These are phyloP conservation scores for Pogona vitticeps DNA, from an alignment of 2,113 vertebrate genomes.

Conservation along the genomic window DNA sequence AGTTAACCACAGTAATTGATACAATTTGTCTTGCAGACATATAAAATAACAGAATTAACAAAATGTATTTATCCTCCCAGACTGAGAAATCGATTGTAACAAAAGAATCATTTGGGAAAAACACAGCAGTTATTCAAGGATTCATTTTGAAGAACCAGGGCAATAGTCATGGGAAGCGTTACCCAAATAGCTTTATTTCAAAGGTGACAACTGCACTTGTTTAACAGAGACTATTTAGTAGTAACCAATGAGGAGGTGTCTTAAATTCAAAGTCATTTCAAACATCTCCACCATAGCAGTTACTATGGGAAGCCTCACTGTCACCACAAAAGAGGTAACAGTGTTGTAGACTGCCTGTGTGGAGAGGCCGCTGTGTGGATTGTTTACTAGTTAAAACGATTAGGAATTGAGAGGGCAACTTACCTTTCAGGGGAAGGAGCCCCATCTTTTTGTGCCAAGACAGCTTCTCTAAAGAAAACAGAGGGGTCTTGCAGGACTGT, in stretches of 20 bases:
- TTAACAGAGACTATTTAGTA: background rate
- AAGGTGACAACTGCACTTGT: background rate
- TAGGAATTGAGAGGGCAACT: conserved; percentile 18
- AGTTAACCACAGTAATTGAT: background rate
- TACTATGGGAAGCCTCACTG: too few species aligned
- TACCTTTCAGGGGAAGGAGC: conserved; percentile 79
- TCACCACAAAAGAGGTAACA: too few species aligned
- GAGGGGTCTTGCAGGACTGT: conserved; percentile 79
- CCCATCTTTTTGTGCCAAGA: conserved; percentile 72
- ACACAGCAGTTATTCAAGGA: background rate
- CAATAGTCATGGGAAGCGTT: background rate
- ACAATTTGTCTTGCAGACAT: background rate
- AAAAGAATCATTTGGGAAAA: background rate
- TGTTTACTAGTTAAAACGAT: background rate
- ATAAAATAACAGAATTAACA: background rate
- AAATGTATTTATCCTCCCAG: background rate
- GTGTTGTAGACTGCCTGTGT: too few species aligned
- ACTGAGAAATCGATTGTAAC: background rate
- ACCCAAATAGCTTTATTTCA: background rate
- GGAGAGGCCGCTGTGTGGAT: background rate
- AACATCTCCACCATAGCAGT: background rate
- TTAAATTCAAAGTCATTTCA: background rate
- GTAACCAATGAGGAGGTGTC: background rate
- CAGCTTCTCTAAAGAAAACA: conserved; percentile 88
- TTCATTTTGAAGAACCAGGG: background rate